phyloP scores from a whole-genome alignment of 2,888 invertebrate genomes.

The Bugulina stolonifera region DNA sequence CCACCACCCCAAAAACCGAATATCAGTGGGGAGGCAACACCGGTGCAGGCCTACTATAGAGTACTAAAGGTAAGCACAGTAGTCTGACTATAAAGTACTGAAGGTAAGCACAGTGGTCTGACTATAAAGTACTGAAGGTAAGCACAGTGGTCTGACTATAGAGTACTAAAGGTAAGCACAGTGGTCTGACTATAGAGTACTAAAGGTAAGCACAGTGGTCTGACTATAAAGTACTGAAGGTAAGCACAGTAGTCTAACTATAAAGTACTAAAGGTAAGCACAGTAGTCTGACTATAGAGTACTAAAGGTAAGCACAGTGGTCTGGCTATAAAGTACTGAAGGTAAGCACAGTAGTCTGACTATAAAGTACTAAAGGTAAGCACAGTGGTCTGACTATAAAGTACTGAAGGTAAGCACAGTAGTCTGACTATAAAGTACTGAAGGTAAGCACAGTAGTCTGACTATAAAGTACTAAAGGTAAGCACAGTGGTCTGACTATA shows the following conservation, averaged over 20 bases:
- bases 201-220: too few relatives aligned
- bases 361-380: conserved; percentile 42
- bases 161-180: background rate
- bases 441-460: background rate
- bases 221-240: conserved; percentile 43
- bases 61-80: conserved; percentile 32
- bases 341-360: conserved; percentile 47
- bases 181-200: background rate
- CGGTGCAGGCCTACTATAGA: background rate
- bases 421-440: background rate
- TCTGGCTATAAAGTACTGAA: background rate
- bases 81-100: conserved; percentile 43
- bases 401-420: too few relatives aligned
- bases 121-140: too few relatives aligned
- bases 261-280: too few relatives aligned
- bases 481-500: conserved; percentile 44
- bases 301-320: background rate
- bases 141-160: background rate
- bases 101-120: too few relatives aligned
- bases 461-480: background rate
- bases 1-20: too few relatives aligned
- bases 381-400: too few relatives aligned
- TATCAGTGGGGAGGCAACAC: too few relatives aligned
- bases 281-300: background rate
- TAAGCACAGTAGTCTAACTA: too few relatives aligned